These are phyloP conservation scores for Galeopterus variegatus DNA, from an alignment of 2,113 vertebrate species.

Conservation along the genomic window DNA sequence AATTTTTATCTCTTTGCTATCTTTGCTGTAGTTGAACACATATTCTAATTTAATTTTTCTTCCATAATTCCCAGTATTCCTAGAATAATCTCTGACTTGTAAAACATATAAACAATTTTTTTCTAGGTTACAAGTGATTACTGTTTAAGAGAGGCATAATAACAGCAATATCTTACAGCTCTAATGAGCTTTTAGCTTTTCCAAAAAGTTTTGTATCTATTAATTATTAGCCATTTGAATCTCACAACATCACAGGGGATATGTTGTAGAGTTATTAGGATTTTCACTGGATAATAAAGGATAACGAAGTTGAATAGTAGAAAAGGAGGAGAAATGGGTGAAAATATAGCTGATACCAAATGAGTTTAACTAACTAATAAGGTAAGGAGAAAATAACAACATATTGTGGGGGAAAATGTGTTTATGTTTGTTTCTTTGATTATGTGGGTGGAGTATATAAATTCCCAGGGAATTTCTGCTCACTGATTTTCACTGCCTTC, in stretches of 20 bases:
- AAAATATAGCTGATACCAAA: background rate
- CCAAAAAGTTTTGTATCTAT: background rate
- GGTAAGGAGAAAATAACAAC: background rate
- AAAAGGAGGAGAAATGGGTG: background rate
- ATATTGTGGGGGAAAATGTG: background rate
- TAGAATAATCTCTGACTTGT: background rate
- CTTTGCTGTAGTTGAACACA: background rate
- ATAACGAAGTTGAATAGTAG: background rate
- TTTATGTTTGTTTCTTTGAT: background rate
- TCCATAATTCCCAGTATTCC: background rate
- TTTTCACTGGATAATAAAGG: background rate
- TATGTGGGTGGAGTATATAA: background rate
- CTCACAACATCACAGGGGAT: background rate
- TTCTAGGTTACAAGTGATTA: background rate
- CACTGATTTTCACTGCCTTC: conserved; percentile 5
- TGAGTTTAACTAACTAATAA: background rate
- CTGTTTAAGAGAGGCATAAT: background rate
- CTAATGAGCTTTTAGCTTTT: conserved; percentile 35
- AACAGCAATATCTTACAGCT: background rate
- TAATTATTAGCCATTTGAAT: conserved; percentile 35
- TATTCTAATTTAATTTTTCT: background rate
- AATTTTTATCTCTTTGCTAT: background rate
- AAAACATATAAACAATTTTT: background rate
- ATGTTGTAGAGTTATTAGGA: background rate
- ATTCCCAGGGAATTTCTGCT: conserved; percentile 50